Evolutionary conservation across 2,113 vertebrate genomes (phyloP), one percentile per base, ranked within the genome.

Genomic region (Trinectes maculatus): DNA sequence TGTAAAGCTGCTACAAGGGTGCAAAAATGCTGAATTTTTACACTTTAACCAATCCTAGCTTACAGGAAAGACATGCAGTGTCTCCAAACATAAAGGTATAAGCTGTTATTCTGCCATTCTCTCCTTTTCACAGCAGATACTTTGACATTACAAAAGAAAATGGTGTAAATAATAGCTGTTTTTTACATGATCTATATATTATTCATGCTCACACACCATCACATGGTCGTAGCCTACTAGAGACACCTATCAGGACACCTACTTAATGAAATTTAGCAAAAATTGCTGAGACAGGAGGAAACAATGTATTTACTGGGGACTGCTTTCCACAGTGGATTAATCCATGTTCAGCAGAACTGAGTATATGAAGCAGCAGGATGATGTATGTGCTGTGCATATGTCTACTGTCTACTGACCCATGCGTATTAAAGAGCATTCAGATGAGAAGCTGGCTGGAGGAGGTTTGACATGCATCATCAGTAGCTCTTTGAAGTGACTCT

Each of bases 401-500:
- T 34, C 2, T 11, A 9, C 33, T 6, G 3, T 6, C 6, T 63
- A 79, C 84, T 66, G 40, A 99, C 98, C 98, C 98, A 99, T 99
- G 47, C 97, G 96, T 89, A 99, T 98, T 47, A 99, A 92, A 13
- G 97, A 99, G 73, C 96, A 98, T 70, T 99, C 98, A 1, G 96
- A 96, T 22, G 90, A 93, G 22, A 93, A 94, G 86, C 92, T 95
- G 78, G 95, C 94, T 13, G 97, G 96, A 28, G 96, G 96, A 29
- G 98, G 98, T 64, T 94, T 96, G 68, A 99, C 94, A 21, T 99
- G 96, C 69, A 94, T 92, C 83, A 93, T 94, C 48, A 99, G 87
- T 56, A 99, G 86, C 18, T 99, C 96, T 74, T 93, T 98, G 67
- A 95, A 99, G 89, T 99, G 97, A 60, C 92, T 91, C 92, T 99